Percentiles rank a stretch among this genome's conserved stretches.
Conservation (phyloP, 2,113 vertebrate genomes). For the Barnardius zonarius region DNA sequence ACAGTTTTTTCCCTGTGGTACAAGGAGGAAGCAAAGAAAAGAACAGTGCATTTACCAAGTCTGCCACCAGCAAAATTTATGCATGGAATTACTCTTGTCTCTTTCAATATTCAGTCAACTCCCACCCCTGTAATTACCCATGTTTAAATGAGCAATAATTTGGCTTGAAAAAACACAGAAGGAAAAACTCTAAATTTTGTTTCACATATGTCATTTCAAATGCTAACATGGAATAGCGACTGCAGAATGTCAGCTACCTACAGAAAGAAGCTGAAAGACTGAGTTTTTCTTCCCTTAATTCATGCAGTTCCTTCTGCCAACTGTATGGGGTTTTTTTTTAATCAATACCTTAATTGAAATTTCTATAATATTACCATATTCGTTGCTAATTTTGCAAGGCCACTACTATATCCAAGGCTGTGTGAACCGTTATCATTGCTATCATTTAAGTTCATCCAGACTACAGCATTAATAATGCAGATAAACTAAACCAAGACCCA, state of each 20-base stretch:
- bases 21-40: not conserved
- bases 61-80: not conserved
- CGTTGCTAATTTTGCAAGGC: not conserved
- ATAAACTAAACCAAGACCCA: constrained; percentile 1
- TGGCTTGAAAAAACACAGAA: not conserved
- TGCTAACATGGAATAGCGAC: not conserved
- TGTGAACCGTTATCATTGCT: not conserved
- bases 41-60: not conserved
- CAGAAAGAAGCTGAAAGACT: not conserved
- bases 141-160: not conserved
- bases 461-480: constrained; percentile 36
- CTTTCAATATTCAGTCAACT: not conserved
- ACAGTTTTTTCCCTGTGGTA: not conserved
- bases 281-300: not conserved
- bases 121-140: not conserved
- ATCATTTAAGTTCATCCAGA: not conserved
- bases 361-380: not conserved
- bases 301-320: not conserved
- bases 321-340: not conserved
- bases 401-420: not conserved
- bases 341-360: not conserved
- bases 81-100: fast-evolving
- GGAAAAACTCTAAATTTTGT: not conserved
- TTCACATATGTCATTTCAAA: not conserved
- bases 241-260: not conserved